Base-by-base conservation (phyloP, 2,888 invertebrate species). In the Eilema sororculum region DNA sequence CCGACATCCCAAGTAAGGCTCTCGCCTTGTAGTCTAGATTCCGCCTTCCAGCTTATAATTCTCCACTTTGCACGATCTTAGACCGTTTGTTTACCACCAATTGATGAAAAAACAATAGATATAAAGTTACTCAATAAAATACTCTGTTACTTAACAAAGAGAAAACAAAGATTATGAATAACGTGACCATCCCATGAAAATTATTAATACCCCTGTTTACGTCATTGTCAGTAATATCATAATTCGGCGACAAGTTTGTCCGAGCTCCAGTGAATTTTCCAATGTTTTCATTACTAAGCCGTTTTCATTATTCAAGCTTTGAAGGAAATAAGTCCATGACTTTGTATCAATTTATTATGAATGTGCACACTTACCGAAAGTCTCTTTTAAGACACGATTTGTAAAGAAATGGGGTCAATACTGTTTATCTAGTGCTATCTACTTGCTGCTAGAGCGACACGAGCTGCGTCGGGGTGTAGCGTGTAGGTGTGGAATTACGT, bases 191-290 rank as follows among this genome's bases (percentile, higher is more conserved):
- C 5, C 16, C 22, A 20, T n/a, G 60, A 24, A 60, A 33, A 60
- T 60, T 30, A 33, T 60, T 60, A 60, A 60, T 60, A n/a, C 30
- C n/a, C 13, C 24, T 16, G 37, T 37, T 61, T 22, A 62, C 61
- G 24, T 62, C 37, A 62, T 62, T 62, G 22, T 37, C 22, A 60
- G n/a, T 60, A 60, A 37, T 61, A 37, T 5, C 37, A 61, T 37
- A 61, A 61, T 61, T 37, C 61, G 6, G 24, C 37, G 24, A 37
- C 61, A 61, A 61, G 61, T 61, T 61, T 61, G 61, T 61, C 33
- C 37, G 16, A 37, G 61, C 24, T 33, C 20, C n/a, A 60, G 30
- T 30, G 30, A 24, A 60, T 30, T 60, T 60, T 60, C 30, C 30
- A 60, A 60, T 60, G 30, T 60, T 60, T 24, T 33, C 37, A 62